Conservation (phyloP, 1,140 invertebrate genomes). For the Drosophila funebris region DNA sequence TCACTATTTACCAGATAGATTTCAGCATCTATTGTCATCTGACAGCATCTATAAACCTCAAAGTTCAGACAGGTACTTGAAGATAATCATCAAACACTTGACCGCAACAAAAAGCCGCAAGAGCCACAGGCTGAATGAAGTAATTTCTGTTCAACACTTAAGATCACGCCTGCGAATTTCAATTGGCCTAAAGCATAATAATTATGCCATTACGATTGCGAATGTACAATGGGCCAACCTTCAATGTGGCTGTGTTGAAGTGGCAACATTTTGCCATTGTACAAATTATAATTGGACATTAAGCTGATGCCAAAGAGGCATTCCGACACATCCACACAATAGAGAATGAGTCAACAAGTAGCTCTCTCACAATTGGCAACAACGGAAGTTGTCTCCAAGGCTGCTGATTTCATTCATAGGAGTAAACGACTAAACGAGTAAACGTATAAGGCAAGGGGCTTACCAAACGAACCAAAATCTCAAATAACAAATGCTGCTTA, state of each 20-base stretch:
- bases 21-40: background rate
- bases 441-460: background rate
- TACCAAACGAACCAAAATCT: conserved; percentile 11
- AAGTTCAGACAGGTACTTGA: conserved; percentile 19
- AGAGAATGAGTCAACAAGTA: conserved; percentile 49
- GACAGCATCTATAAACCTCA: background rate
- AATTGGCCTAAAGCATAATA: conserved; percentile 52
- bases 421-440: conserved; percentile 11
- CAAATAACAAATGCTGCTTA: conserved; percentile 39
- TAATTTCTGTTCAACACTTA: conserved; percentile 54
- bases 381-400: conserved; percentile 72
- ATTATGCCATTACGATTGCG: conserved; percentile 53
- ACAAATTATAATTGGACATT: conserved; percentile 72
- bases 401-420: conserved; percentile 66
- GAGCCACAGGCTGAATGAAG: conserved; percentile 43
- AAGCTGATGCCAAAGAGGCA: conserved; percentile 33
- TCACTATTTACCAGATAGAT: conserved; percentile 21
- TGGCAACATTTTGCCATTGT: conserved; percentile 33
- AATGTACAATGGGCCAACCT: conserved; percentile 42
- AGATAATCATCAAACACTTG: conserved; percentile 58
- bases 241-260: conserved; percentile 32
- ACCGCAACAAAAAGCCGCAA: conserved; percentile 54
- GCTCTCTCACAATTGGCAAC: conserved; percentile 55
- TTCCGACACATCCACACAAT: conserved; percentile 52
- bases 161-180: conserved; percentile 39